Conservation (phyloP, 2,113 vertebrate genomes). For the Perca fluviatilis region DNA sequence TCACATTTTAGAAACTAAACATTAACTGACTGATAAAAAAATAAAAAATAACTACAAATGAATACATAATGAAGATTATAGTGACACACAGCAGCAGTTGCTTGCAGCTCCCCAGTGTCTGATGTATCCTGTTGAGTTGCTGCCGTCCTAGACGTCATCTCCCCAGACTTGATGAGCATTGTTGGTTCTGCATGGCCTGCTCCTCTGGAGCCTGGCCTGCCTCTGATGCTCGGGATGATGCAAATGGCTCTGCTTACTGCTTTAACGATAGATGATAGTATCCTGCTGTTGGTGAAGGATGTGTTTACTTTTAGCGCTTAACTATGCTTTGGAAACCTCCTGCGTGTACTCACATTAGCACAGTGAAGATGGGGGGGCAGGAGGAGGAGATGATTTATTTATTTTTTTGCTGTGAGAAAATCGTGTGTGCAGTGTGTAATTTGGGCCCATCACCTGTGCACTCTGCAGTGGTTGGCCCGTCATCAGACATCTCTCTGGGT, state of each 20-base stretch:
- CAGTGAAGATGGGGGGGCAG: neutral
- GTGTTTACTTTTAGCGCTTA: conserved; percentile 55
- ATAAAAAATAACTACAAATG: neutral
- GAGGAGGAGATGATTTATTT: neutral
- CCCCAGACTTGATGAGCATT: conserved; percentile 29
- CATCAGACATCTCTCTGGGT: conserved; percentile 47
- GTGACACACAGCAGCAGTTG: neutral
- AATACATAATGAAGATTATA: neutral
- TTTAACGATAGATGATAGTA: conserved; percentile 63
- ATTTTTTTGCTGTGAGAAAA: conserved; percentile 26
- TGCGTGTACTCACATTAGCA: conserved; percentile 34
- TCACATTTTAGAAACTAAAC: neutral
- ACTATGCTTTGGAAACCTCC: conserved; percentile 6
- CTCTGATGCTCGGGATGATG: conserved; percentile 47
- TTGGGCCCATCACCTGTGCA: conserved; percentile 41
- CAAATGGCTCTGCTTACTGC: conserved; percentile 55
- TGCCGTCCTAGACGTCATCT: conserved; percentile 30
- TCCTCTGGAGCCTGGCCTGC: conserved; percentile 21
- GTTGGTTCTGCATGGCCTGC: conserved; percentile 47
- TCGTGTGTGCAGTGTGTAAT: conserved; percentile 44
- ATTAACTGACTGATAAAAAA: neutral
- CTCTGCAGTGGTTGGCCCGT: conserved; percentile 28
- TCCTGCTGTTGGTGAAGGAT: conserved; percentile 55
- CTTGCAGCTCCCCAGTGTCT: conserved; percentile 11
- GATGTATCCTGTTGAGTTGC: conserved; percentile 12